Percentiles rank a stretch among this genome's conserved stretches.
Conservation (phyloP, 2,888 invertebrate genomes). For the Leptodirus hochenwartii region DNA sequence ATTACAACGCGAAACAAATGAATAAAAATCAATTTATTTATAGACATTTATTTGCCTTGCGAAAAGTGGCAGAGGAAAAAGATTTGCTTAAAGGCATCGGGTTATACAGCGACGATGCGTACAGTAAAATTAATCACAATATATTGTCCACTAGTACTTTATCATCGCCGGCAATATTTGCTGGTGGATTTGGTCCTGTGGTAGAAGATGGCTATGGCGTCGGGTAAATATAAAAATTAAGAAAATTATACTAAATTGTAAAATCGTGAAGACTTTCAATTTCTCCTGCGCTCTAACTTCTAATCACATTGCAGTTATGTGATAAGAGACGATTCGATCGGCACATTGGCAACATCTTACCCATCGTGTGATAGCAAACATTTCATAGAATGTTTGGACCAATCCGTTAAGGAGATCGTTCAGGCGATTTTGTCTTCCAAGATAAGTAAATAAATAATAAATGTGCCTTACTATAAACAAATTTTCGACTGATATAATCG, state of each 20-base stretch:
- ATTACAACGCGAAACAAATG: too few relatives aligned
- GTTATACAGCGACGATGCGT: constrained; percentile 59
- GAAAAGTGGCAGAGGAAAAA: constrained; percentile 42
- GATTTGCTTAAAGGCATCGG: constrained; percentile 32
- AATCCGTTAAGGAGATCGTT: constrained; percentile 10
- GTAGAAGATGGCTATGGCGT: constrained; percentile 81
- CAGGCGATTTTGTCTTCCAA: too few relatives aligned
- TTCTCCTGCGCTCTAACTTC: background rate
- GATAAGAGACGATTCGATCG: constrained; percentile 64
- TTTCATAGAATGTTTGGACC: constrained; percentile 30
- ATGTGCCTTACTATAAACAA: too few relatives aligned
- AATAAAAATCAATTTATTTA: too few relatives aligned
- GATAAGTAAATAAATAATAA: too few relatives aligned
- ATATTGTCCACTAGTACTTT: constrained; percentile 91
- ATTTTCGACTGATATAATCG: too few relatives aligned
- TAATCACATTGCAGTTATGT: constrained; percentile 47
- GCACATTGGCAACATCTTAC: constrained; percentile 70
- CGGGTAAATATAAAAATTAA: constrained; percentile 37
- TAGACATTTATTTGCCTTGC: constrained; percentile 84
- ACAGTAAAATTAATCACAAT: constrained; percentile 64
- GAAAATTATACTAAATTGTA: constrained; percentile 5
- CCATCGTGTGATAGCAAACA: constrained; percentile 54
- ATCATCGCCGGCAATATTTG: constrained; percentile 64
- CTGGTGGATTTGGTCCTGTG: constrained; percentile 92
- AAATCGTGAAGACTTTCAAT: background rate